Conservation (phyloP, 2,888 invertebrate species). For the Monopis laevigella region DNA sequence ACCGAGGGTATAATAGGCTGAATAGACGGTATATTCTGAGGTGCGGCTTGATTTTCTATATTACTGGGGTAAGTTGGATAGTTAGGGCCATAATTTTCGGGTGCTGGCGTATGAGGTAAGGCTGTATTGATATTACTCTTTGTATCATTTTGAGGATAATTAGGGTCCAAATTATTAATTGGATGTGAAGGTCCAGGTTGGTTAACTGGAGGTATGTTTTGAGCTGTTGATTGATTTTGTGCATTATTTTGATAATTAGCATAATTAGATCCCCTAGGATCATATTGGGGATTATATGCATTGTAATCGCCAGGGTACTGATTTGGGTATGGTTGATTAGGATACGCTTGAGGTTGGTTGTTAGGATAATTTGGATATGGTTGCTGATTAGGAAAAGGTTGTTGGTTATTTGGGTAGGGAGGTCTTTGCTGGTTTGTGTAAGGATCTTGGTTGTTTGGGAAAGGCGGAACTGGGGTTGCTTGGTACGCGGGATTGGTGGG, state of each 20-base stretch:
- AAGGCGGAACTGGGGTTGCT: slow-evolving; percentile 37
- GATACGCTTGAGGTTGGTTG: slow-evolving; percentile 14
- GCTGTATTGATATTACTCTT: slow-evolving; percentile 37
- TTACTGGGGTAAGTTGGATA: slow-evolving; percentile 41
- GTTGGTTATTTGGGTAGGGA: slow-evolving; percentile 21
- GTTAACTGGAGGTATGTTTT: slow-evolving; percentile 11
- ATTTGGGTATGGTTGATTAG: slow-evolving; percentile 38
- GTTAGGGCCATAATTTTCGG: no score
- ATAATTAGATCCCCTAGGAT: slow-evolving; percentile 36
- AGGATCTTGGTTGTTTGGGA: slow-evolving; percentile 36
- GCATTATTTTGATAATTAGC: slow-evolving; percentile 37
- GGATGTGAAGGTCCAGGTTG: slow-evolving; percentile 18
- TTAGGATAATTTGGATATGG: slow-evolving; percentile 31
- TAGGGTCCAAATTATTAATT: slow-evolving; percentile 24
- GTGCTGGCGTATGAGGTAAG: no score
- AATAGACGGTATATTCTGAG: slow-evolving; percentile 16
- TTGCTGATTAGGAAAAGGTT: slow-evolving; percentile 30
- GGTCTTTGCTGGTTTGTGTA: slow-evolving; percentile 41
- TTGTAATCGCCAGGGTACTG: slow-evolving; percentile 29
- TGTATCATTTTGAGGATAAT: slow-evolving; percentile 29
- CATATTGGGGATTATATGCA: slow-evolving; percentile 39
- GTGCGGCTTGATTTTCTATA: slow-evolving; percentile 24
- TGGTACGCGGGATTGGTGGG: slow-evolving; percentile 36
- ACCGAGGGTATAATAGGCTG: slow-evolving; percentile 16
- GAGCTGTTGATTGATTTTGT: slow-evolving; percentile 24